Base-by-base conservation (phyloP, 1,140 invertebrate species). In the Medauroidea extradentata region DNA sequence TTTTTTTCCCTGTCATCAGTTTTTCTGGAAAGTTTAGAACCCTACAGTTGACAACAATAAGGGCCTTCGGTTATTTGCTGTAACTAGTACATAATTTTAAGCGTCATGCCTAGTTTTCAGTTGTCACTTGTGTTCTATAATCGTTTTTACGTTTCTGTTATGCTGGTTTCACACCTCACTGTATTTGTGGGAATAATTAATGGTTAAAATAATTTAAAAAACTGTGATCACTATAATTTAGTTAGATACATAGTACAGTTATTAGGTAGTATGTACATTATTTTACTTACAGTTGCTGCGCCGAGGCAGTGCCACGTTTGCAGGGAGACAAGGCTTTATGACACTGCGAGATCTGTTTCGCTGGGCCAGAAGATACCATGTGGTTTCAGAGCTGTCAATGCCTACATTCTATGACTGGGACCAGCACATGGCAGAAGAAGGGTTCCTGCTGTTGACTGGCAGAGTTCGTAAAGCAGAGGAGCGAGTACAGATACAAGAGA, bases 361-460 rank as follows among this genome's bases (percentile, higher is more conserved):
- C 52, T 99, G 98, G 98, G 97, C 94, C 1, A 91, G 98, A 71
- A 82, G 97, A 27, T 98, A 98, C 72, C 84, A 88, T 43, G 75
- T 88, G 7, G 89, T 90, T 18, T 78, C 61, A 75, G n/a, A 80
- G 73, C 67, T 70, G 65, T 78, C 79, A 19, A 51, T 50, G 13
- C 56, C 70, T 0, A 70, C 66, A 14, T 85, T 89, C 57, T 95
- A 96, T 70, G 95, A 99, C 76, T 99, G 96, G 96, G 90, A 95
- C 71, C 95, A 98, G 74, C 93, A 97, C 78, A 80, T 99, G 25
- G 93, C 94, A 1, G 95, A 99, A 73, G 96, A 99, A 80, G 98
- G 81, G 78, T 99, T 94, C 71, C 81, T 99, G 48, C 85, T 99
- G 14, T 74, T 99, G 5, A 94, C 93, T 18, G 94, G 95, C 2